Percentiles rank a stretch among this genome's conserved stretches.
These are phyloP conservation scores for Drosophila neotestacea DNA, from an alignment of 2,888 invertebrate species.

Conservation along the genomic window DNA sequence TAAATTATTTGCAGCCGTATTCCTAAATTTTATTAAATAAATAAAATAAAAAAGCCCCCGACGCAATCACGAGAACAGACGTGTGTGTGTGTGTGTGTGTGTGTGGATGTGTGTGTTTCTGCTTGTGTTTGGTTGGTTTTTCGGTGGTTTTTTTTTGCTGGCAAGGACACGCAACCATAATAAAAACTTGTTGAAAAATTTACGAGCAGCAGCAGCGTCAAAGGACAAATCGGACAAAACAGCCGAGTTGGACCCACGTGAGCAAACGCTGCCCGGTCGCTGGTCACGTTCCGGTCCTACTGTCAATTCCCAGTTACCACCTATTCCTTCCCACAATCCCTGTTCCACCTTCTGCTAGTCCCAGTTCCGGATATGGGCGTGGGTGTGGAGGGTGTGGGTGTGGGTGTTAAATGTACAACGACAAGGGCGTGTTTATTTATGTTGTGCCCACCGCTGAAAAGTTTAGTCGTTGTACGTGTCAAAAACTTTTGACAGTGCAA, in stretches of 20 bases:
- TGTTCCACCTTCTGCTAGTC: background rate
- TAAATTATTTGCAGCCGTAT: constrained; percentile 68
- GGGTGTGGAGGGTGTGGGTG: background rate
- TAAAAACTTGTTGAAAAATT: constrained; percentile 76
- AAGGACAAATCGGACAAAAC: constrained; percentile 66
- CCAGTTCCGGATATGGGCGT: constrained; percentile 9
- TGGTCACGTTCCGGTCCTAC: constrained; percentile 61
- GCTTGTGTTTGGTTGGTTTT: background rate
- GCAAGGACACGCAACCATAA: constrained; percentile 68
- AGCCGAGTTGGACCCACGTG: constrained; percentile 43
- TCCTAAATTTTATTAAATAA: constrained; percentile 71
- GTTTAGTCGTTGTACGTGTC: constrained; percentile 75
- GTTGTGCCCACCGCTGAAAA: constrained; percentile 73
- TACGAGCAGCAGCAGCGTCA: constrained; percentile 62
- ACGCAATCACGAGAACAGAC: constrained; percentile 42
- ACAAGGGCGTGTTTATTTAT: constrained; percentile 72
- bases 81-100: constrained; percentile 8
- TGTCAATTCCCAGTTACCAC: constrained; percentile 14
- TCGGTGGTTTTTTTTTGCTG: constrained; percentile 28
- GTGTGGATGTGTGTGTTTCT: constrained; percentile 7
- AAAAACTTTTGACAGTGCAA: constrained; percentile 76
- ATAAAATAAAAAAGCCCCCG: constrained; percentile 45
- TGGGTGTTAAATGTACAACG: constrained; percentile 10
- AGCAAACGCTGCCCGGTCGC: constrained; percentile 41
- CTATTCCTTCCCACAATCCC: background rate